phyloP scores from a whole-genome alignment of 2,888 invertebrate species.

The Schrankia costaestrigalis region DNA sequence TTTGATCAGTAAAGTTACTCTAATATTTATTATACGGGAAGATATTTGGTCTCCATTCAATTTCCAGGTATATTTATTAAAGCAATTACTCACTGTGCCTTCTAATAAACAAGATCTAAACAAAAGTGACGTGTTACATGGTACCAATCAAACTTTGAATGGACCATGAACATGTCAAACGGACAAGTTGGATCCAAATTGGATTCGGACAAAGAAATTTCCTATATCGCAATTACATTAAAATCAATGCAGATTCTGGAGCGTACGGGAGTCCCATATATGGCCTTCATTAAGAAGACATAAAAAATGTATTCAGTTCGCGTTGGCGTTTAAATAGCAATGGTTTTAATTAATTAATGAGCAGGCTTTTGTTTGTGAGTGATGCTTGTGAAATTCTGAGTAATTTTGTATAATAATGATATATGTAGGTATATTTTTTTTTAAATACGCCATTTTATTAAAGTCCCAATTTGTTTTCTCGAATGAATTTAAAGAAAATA shows the following conservation, averaged over 20 bases:
- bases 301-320: slow-evolving; percentile 54
- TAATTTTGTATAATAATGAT: slow-evolving; percentile 47
- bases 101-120: slow-evolving; percentile 25
- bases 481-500: too few relatives aligned
- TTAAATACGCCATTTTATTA: too few relatives aligned
- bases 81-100: slow-evolving; percentile 25
- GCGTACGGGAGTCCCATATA: slow-evolving; percentile 54
- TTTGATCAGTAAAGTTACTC: not conserved
- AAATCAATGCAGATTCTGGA: slow-evolving; percentile 69
- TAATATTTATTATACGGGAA: not conserved
- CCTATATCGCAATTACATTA: slow-evolving; percentile 46
- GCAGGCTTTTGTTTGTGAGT: slow-evolving; percentile 29
- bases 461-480: too few relatives aligned
- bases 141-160: slow-evolving; percentile 44
- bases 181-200: slow-evolving; percentile 41
- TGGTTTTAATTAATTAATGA: slow-evolving; percentile 60
- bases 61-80: slow-evolving; percentile 6
- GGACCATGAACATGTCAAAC: slow-evolving; percentile 48
- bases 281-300: slow-evolving; percentile 68
- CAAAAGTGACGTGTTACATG: slow-evolving; percentile 28
- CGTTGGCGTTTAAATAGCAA: slow-evolving; percentile 62
- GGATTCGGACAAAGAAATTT: slow-evolving; percentile 36
- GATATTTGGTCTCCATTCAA: slow-evolving; percentile 7
- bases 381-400: slow-evolving; percentile 43
- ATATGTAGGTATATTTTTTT: too few relatives aligned